Base-by-base conservation (phyloP, 2,797 vertebrate species). In the Rhinophrynus dorsalis region DNA sequence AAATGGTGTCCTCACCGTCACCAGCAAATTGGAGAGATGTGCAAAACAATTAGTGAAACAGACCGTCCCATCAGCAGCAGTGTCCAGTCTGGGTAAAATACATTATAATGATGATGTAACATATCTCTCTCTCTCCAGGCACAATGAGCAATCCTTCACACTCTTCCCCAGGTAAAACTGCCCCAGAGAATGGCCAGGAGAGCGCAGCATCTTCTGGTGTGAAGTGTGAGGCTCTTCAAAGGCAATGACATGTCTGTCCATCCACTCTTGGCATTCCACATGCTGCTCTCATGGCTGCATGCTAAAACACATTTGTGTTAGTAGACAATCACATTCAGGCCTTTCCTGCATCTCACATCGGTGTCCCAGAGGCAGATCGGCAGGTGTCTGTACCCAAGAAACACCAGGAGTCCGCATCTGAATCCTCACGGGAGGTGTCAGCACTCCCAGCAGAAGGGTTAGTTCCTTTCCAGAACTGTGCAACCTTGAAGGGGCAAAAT, bases 351-450 rank as follows among this genome's bases (percentile, higher is more conserved):
- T 51, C 26, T 73, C 69, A 73, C 69, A 73, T 73, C 2, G 69
- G 26, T 11, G 69, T 65, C 55, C 54, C 69, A 9, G 69, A 42
- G 12, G 60, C 85, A 80, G 89, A 86, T 77, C 90, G 85, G 79
- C 83, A 91, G 26, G 88, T 89, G 74, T 91, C 90, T 75, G 89
- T 84, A 81, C 90, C 90, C 78, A 91, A 81, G 50, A 91, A 88
- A 80, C 90, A 91, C 90, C 90, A 91, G 71, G 90, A 91, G 73
- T 90, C 89, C 59, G 89, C 89, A 82, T 91, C 87, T 56, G 78
- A 71, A 69, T 91, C 90, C 78, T 90, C 89, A 78, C 82, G 88
- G 78, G 86, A 50, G 82, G 44, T 70, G 85, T 91, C 79, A 86
- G 89, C 17, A 51, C 29, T 33, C 30, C 45, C 27, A 27, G 18